phyloP scores from a whole-genome alignment of 2,797 vertebrate species.

The Falco peregrinus region DNA sequence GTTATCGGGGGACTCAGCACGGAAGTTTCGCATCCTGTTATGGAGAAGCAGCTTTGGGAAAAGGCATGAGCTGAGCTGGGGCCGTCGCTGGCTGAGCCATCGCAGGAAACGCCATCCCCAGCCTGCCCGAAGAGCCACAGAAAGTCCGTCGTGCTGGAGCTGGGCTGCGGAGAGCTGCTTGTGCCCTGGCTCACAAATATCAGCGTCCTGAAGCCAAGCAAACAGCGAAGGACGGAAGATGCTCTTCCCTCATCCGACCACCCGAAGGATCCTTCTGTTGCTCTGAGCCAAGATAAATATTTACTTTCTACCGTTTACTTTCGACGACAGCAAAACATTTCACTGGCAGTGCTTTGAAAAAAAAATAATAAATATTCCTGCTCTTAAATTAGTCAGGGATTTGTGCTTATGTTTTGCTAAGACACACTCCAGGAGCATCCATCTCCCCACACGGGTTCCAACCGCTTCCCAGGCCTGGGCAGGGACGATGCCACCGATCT shows the following conservation, averaged over 20 bases:
- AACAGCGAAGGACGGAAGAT: not conserved
- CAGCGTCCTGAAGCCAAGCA: not conserved
- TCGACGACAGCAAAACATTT: not conserved
- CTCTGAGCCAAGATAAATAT: not conserved
- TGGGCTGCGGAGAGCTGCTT: not conserved
- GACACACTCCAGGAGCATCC: not conserved
- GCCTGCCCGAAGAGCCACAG: not conserved
- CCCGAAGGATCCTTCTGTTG: not conserved
- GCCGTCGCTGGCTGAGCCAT: rapidly evolving
- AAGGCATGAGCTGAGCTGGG: rapidly evolving
- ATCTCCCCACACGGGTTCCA: not conserved
- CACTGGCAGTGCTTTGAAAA: not conserved
- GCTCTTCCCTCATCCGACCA: not conserved
- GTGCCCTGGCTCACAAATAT: rapidly evolving
- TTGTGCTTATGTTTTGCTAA: not conserved
- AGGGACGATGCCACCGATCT: not conserved
- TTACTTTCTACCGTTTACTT: not conserved
- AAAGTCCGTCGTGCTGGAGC: rapidly evolving
- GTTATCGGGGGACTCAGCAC: not conserved
- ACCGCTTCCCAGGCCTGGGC: not conserved
- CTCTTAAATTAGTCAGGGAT: not conserved
- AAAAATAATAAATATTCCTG: not conserved
- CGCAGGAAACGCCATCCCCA: rapidly evolving
- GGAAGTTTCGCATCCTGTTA: not conserved
- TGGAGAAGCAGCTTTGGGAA: not conserved